phyloP scores from a whole-genome alignment of 2,888 invertebrate genomes.

The Timandra comae region DNA sequence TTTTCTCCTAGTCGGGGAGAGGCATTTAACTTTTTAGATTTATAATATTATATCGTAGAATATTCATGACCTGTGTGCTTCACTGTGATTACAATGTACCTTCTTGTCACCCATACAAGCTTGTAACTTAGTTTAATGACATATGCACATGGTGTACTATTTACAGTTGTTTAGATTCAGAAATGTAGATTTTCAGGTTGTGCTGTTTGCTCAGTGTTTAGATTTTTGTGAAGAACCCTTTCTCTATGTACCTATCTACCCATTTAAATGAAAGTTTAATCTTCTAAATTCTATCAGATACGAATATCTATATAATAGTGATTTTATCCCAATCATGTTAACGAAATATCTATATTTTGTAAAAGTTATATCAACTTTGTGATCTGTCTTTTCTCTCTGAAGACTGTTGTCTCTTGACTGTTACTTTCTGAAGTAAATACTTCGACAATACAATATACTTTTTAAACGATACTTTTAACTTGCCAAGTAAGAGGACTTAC shows the following conservation, averaged over 20 bases:
- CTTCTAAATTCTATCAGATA: background rate
- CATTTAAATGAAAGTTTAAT: background rate
- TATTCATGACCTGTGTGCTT: too few species aligned
- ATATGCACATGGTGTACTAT: too few species aligned
- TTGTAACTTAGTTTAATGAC: too few species aligned
- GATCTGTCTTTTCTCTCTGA: background rate
- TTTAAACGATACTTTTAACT: too few species aligned
- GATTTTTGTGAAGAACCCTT: constrained; percentile 30
- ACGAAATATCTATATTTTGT: background rate
- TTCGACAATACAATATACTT: background rate
- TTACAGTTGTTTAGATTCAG: too few species aligned
- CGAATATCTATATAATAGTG: background rate
- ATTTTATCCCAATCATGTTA: background rate
- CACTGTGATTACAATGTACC: too few species aligned
- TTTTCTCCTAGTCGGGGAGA: too few species aligned
- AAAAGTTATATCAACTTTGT: background rate
- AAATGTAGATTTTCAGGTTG: constrained; percentile 54
- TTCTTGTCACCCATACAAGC: too few species aligned
- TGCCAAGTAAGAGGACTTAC: too few species aligned
- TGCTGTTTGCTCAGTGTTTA: constrained; percentile 54
- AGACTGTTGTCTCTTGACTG: background rate
- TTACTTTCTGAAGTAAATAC: background rate
- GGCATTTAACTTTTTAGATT: too few species aligned
- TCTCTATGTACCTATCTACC: constrained; percentile 29
- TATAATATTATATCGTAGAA: too few species aligned